phyloP scores from a whole-genome alignment of 1,140 invertebrate genomes.

The Pissodes strobi region DNA sequence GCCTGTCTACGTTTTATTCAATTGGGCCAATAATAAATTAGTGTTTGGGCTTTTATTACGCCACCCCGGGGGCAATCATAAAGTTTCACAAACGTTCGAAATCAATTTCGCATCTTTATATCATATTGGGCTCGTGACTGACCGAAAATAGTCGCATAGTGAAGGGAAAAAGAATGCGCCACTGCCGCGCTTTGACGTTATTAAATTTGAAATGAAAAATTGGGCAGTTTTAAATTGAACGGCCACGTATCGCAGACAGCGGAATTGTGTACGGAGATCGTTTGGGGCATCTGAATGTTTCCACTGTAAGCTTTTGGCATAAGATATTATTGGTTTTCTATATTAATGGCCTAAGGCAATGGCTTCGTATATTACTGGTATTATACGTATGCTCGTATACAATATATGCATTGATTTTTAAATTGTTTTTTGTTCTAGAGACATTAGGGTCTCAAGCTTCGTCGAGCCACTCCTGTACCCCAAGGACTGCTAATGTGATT shows the following conservation, averaged over 20 bases:
- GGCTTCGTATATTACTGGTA: too few species aligned
- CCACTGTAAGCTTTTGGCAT: not conserved
- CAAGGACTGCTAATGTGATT: too few species aligned
- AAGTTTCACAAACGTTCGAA: not conserved
- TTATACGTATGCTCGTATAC: not conserved
- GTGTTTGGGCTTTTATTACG: too few species aligned
- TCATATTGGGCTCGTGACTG: conserved; percentile 6
- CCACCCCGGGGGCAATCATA: too few species aligned
- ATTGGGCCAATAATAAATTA: too few species aligned
- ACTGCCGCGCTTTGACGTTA: conserved; percentile 53
- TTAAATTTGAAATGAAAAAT: conserved; percentile 57
- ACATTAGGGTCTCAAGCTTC: too few species aligned
- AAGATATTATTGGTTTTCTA: not conserved
- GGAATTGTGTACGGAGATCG: conserved; percentile 48
- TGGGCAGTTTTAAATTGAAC: conserved; percentile 56
- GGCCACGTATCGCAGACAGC: conserved; percentile 47
- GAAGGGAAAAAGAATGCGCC: conserved; percentile 38
- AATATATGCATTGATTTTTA: not conserved
- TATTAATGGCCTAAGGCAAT: not conserved
- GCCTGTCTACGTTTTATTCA: too few species aligned
- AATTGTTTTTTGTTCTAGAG: not conserved
- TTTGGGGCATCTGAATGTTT: conserved; percentile 45
- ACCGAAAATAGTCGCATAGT: conserved; percentile 18
- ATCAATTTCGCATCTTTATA: conserved; percentile 4
- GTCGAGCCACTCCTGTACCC: too few species aligned